A percentile compares a stretch with the other conserved stretches of the same genome.
Conservation (phyloP, 2,888 invertebrate species). For the Drosophila meridiana region DNA sequence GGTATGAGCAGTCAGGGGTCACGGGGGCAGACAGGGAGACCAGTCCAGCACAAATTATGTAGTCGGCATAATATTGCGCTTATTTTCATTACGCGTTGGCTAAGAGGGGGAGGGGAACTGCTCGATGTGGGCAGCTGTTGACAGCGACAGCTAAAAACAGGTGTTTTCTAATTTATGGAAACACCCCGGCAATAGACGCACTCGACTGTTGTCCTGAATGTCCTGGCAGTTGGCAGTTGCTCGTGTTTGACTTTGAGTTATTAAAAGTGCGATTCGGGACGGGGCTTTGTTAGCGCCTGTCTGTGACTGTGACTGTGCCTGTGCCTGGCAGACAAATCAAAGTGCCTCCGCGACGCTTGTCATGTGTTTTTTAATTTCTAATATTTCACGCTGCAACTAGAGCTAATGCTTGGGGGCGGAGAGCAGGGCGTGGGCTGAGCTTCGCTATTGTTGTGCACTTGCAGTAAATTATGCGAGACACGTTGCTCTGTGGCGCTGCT, state of each 20-base stretch:
- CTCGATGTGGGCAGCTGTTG: slow-evolving; percentile 57
- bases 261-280: slow-evolving; percentile 45
- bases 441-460: slow-evolving; percentile 74
- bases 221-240: slow-evolving; percentile 13
- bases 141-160: slow-evolving; percentile 59
- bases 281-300: slow-evolving; percentile 41
- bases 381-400: slow-evolving; percentile 72
- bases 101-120: neutral
- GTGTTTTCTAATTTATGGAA: slow-evolving; percentile 78
- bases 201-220: slow-evolving; percentile 13
- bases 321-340: slow-evolving; percentile 73
- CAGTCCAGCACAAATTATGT: slow-evolving; percentile 60
- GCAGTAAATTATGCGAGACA: slow-evolving; percentile 78
- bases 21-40: slow-evolving; percentile 2
- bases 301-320: slow-evolving; percentile 55
- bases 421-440: slow-evolving; percentile 29
- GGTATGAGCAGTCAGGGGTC: slow-evolving; percentile 6
- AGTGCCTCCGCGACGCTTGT: slow-evolving; percentile 68
- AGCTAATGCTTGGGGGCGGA: slow-evolving; percentile 52
- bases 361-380: slow-evolving; percentile 80
- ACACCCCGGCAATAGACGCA: slow-evolving; percentile 19
- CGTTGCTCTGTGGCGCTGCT: slow-evolving; percentile 51
- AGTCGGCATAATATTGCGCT: slow-evolving; percentile 66
- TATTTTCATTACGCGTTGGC: slow-evolving; percentile 65
- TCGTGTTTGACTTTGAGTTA: slow-evolving; percentile 58